Evolutionary conservation across 2,797 vertebrate genomes (phyloP).

Genomic region (Melanotaenia maccullochi): DNA sequence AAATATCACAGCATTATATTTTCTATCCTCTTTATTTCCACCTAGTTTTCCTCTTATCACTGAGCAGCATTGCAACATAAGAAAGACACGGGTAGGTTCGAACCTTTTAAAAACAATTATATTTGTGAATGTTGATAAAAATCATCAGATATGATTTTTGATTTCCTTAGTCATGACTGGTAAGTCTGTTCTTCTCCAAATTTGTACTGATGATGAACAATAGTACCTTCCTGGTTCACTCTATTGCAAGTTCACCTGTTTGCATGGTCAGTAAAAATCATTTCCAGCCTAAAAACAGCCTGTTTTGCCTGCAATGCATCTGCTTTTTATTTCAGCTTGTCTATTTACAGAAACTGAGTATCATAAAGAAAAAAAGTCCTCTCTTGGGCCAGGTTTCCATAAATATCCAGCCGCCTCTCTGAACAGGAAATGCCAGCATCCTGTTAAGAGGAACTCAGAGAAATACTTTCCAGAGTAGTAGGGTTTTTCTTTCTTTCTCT

Average conservation of each 20-base stretch:
- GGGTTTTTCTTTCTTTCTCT: conserved; percentile 19
- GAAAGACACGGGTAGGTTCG: neutral
- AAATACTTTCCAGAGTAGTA: conserved; percentile 50
- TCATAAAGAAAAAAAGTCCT: conserved; percentile 46
- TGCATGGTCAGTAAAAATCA: neutral
- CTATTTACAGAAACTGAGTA: conserved; percentile 60
- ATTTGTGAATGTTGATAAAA: neutral
- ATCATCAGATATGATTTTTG: neutral
- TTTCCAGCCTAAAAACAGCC: neutral
- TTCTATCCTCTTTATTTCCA: neutral
- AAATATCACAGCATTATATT: neutral
- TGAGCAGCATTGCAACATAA: neutral
- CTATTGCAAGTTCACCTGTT: conserved; percentile 7
- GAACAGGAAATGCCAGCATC: conserved; percentile 74
- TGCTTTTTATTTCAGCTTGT: conserved; percentile 49
- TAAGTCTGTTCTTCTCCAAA: neutral
- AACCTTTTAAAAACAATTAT: too few relatives aligned
- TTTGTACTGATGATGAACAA: neutral
- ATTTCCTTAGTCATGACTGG: neutral
- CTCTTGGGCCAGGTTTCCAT: conserved; percentile 46
- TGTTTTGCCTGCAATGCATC: conserved; percentile 37
- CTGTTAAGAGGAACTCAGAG: conserved; percentile 53
- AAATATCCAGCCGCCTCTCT: conserved; percentile 63
- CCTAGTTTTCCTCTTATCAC: neutral
- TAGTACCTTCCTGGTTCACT: neutral